Conservation (phyloP, 2,888 invertebrate species). For the Trichogramma dendrolimi region DNA sequence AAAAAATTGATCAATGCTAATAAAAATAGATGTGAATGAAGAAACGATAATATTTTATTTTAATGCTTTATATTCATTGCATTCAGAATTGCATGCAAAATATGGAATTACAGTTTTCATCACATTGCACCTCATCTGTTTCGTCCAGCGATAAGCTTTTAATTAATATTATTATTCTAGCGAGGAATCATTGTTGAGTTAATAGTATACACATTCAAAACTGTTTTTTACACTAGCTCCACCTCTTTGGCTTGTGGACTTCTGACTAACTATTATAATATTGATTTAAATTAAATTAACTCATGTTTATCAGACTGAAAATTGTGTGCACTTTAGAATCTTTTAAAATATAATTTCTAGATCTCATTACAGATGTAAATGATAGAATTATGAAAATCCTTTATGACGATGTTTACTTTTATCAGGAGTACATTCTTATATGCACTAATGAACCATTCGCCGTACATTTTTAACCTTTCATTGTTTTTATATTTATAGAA, state of each 20-base stretch:
- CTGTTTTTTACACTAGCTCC: slow-evolving; percentile 45
- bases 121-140: slow-evolving; percentile 15
- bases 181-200: slow-evolving; percentile 38
- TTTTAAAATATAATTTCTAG: no score
- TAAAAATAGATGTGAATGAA: slow-evolving; percentile 1
- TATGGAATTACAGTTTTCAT: slow-evolving; percentile 18
- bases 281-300: slow-evolving; percentile 31
- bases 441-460: no score
- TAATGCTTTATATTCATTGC: slow-evolving; percentile 6
- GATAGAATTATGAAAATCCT: no score
- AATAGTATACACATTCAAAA: slow-evolving; percentile 35
- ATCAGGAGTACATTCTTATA: slow-evolving; percentile 21
- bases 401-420: slow-evolving; percentile 18
- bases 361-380: no score
- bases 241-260: slow-evolving; percentile 51
- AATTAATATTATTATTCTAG: slow-evolving; percentile 32
- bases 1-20: slow-evolving; percentile 2
- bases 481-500: no score
- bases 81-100: slow-evolving; percentile 13
- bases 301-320: no score
- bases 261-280: slow-evolving; percentile 44
- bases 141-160: slow-evolving; percentile 29
- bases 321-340: no score
- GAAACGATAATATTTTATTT: background rate
- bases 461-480: no score